Base-by-base conservation (phyloP, 2,113 vertebrate species). In the Grammomys dolichurus region DNA sequence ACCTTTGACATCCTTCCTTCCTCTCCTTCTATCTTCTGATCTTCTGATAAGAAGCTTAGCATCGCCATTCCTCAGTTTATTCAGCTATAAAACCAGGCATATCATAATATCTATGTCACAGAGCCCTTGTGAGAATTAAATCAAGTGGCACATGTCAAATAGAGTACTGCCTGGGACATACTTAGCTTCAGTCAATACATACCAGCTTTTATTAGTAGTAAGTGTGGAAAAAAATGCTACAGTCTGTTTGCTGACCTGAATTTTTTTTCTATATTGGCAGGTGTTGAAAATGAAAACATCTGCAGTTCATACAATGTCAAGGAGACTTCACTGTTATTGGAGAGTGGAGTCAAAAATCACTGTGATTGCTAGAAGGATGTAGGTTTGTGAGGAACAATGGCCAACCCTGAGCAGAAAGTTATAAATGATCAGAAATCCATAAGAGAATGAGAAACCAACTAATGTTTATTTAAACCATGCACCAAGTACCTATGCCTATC, bases 31-130 rank as follows among this genome's bases (percentile, higher is more conserved):
- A 54, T 51, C 17, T 65, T 33, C 5, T 85, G 43, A 87, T 19
- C 78, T 95, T 93, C 78, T 31, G 7, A 26, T 20, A 92, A 84
- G 16, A 56, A 56, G 28, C 26, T 94, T 87, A 87, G 19, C 46
- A 11, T 56, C 43, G 85, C 46, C 40, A 36, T 95, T 89, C 73
- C 91, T 89, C n/a, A 94, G 70, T 93, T 95, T 86, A 87, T 77
- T 96, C 88, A 92, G 88, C 67, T 96, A 88, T 90, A 69, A 95
- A 97, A 93, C 77, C 40, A 95, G 63, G 63, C 82, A 91, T 40
- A 77, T 19, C 48, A 26, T 46, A 78, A 16, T 69, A 87, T 70
- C 80, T 75, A 82, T 75, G 36, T 95, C 90, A 28, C 20, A 56
- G 73, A 69, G 36, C 36, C 84, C 84, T 87, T 73, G 46, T 31